phyloP scores from a whole-genome alignment of 2,113 vertebrate species.

The Xenopus borealis region DNA sequence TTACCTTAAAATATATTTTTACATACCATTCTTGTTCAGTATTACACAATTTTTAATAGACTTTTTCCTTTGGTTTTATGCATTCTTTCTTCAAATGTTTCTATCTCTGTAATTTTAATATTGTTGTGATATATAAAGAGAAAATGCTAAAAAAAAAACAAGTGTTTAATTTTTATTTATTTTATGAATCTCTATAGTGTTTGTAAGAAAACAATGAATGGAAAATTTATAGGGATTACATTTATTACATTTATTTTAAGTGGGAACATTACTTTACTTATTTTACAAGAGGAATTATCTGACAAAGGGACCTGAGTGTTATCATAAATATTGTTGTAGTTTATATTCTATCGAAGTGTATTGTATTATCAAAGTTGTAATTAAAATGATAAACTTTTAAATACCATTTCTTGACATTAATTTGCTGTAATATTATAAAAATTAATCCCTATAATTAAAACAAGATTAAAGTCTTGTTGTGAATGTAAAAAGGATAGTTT shows the following conservation, averaged over 20 bases:
- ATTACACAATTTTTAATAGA: too few relatives aligned
- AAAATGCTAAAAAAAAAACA: background rate
- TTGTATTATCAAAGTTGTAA: constrained; percentile 42
- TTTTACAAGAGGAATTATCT: constrained; percentile 27
- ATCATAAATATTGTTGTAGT: constrained; percentile 31
- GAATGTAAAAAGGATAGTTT: too few relatives aligned
- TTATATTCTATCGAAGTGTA: constrained; percentile 29
- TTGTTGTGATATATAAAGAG: too few relatives aligned
- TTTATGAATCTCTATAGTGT: background rate
- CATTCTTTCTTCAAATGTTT: too few relatives aligned
- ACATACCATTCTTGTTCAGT: too few relatives aligned
- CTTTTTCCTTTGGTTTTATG: too few relatives aligned
- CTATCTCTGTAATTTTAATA: too few relatives aligned
- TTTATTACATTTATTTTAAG: constrained; percentile 28
- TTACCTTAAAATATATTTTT: too few relatives aligned
- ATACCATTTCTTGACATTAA: constrained; percentile 39
- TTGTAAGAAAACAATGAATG: background rate
- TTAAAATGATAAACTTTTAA: constrained; percentile 37
- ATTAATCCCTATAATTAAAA: constrained; percentile 21
- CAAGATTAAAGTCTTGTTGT: background rate
- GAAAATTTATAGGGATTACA: constrained; percentile 2
- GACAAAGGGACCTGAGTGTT: constrained; percentile 28
- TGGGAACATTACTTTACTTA: constrained; percentile 23
- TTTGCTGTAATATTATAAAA: constrained; percentile 16
- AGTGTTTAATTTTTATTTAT: background rate